Percentiles rank a stretch among this genome's conserved stretches.
Conservation (phyloP, 2,888 invertebrate species). For the Drosophila mercatorum region DNA sequence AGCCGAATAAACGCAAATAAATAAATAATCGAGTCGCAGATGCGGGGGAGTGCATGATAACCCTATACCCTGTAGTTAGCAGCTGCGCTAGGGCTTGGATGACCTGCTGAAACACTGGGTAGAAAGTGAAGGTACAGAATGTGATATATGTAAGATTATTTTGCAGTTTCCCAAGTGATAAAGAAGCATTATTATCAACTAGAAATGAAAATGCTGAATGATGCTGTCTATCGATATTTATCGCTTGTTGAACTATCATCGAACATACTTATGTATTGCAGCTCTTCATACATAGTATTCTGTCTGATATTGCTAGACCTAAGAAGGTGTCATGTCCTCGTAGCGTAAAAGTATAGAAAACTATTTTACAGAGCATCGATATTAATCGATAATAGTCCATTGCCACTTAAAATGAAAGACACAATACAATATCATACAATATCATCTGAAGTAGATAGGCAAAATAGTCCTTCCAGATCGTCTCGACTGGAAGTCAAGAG, state of each 20-base stretch:
- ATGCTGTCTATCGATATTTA: too few species aligned
- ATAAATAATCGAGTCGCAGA: conserved; percentile 34
- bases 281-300: background rate
- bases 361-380: background rate
- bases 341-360: background rate
- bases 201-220: too few species aligned
- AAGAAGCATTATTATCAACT: too few species aligned
- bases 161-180: background rate
- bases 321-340: too few species aligned
- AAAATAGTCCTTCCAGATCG: too few species aligned
- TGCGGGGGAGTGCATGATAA: background rate
- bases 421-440: too few species aligned
- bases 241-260: too few species aligned
- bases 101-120: too few species aligned
- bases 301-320: too few species aligned
- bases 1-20: conserved; percentile 67
- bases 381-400: background rate
- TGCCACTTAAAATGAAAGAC: background rate
- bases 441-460: too few species aligned
- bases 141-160: background rate
- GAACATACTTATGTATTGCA: too few species aligned
- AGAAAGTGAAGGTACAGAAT: background rate
- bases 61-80: background rate
- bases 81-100: background rate
- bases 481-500: too few species aligned